These are phyloP conservation scores for Bellardia pandia DNA, from an alignment of 2,888 invertebrate genomes.

Conservation along the genomic window DNA sequence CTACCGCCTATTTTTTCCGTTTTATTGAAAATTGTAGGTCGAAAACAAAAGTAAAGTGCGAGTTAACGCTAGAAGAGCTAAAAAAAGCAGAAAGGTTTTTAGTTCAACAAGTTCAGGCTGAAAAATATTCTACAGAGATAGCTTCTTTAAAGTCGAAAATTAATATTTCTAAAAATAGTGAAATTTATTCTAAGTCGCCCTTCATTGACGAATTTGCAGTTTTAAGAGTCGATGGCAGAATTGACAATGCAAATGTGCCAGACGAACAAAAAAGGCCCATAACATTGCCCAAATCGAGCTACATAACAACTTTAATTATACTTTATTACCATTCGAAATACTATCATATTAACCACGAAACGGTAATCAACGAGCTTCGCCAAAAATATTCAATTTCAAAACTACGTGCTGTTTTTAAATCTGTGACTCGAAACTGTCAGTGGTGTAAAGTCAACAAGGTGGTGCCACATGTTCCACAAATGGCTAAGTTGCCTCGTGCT, in stretches of 20 bases:
- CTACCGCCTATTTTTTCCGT: slow-evolving; percentile 2
- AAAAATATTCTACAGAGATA: slow-evolving; percentile 15
- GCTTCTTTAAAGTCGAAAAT: no score
- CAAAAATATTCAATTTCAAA: no score
- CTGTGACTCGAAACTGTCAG: slow-evolving; percentile 49
- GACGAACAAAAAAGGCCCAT: slow-evolving; percentile 48
- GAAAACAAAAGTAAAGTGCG: slow-evolving; percentile 68
- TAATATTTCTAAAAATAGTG: no score
- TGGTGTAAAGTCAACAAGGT: slow-evolving; percentile 62
- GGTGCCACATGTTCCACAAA: slow-evolving; percentile 42
- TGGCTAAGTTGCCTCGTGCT: slow-evolving; percentile 52
- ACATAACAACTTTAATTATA: slow-evolving; percentile 23
- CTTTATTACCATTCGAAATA: neutral
- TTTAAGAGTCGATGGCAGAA: slow-evolving; percentile 49
- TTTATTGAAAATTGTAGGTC: slow-evolving; percentile 17
- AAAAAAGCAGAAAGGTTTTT: slow-evolving; percentile 50
- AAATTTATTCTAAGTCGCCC: neutral
- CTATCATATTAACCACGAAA: slow-evolving; percentile 25
- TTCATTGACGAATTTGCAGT: slow-evolving; percentile 34
- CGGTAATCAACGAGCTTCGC: no score
- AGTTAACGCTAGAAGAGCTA: slow-evolving; percentile 49
- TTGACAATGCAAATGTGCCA: slow-evolving; percentile 34
- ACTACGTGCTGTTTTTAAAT: slow-evolving; percentile 53
- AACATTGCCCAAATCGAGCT: slow-evolving; percentile 41
- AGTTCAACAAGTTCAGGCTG: neutral